Conservation (phyloP, 2,113 vertebrate species). For the Tretioscincus oriximinensis region DNA sequence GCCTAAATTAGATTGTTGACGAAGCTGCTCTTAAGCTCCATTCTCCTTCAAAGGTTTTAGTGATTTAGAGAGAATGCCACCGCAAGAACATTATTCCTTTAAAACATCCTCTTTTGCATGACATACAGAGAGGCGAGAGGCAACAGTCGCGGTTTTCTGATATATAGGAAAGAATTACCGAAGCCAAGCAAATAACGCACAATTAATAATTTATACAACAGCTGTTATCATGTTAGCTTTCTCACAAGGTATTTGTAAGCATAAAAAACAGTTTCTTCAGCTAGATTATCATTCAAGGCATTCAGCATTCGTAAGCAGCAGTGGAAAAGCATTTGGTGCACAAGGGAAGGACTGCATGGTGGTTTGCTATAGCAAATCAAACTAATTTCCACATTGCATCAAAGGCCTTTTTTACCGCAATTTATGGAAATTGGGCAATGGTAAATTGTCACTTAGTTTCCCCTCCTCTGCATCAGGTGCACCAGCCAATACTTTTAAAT, state of each 20-base stretch:
- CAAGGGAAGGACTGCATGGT: no score
- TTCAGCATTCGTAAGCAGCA: constrained; percentile 37
- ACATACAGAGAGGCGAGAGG: constrained; percentile 49
- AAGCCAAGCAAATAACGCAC: constrained; percentile 46
- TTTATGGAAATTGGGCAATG: no score
- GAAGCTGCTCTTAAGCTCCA: constrained; percentile 37
- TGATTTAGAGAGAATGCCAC: constrained; percentile 53
- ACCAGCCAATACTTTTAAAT: no score
- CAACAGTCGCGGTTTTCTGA: constrained; percentile 54
- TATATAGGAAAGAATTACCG: constrained; percentile 29
- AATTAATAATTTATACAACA: constrained; percentile 59
- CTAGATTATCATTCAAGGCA: constrained; percentile 59
- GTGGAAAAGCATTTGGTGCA: no score
- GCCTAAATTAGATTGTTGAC: constrained; percentile 40
- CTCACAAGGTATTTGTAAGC: constrained; percentile 56
- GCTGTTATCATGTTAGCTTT: constrained; percentile 52
- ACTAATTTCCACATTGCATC: no score
- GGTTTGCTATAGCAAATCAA: no score
- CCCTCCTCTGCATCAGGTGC: no score
- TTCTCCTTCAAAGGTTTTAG: constrained; percentile 38
- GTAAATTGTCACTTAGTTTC: no score
- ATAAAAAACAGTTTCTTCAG: constrained; percentile 54
- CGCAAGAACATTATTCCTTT: constrained; percentile 53
- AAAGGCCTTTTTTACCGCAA: no score
- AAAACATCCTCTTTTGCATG: constrained; percentile 59